Evolutionary conservation across 2,113 vertebrate species (phyloP), one percentile per base, ranked within the genome.

Genomic region (Limnothrissa miodon): DNA sequence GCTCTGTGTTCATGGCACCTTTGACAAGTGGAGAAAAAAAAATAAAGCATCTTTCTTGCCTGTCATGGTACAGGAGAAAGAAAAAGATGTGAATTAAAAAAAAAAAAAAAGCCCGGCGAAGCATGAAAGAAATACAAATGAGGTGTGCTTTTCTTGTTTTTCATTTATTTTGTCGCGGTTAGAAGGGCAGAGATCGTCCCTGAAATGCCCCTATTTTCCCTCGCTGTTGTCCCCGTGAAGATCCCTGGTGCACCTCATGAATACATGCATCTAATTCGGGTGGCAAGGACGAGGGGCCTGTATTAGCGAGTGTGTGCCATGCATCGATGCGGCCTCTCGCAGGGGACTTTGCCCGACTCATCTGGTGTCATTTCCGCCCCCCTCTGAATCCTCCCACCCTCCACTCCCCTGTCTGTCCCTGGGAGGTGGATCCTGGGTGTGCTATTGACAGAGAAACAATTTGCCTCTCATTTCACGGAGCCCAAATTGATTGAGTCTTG

Each of bases 1-100:
- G 2, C 29, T 70, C 62, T 70, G 13, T 70, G 13, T 36, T 10
- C 33, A 17, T 70, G 33, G 62, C 62, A 70, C 10, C 62, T 36
- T 70, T 36, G 62, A 70, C 62, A 70, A 2, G 17, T 2, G 0
- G 15, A 70, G 17, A 29, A 70, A 70, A 70, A 70, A 70, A 17
- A 70, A 29, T 29, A 10, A 11, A 13, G 62, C 9, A 5, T 70
- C 62, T 62, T 62, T 25, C 56, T 29, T n/a, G 7, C 56, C 56
- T 62, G 56, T 62, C 56, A 62, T 70, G 62, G 62, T 33, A 70
- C 62, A 70, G 62, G 62, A 70, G 36, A 70, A 36, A 70, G 62
- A 70, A 70, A 70, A 15, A 36, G 62, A 70, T 36, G 62, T 29
- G 0, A 70, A 36, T 36, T 70, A 11, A 33, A 70, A 36, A 29